Evolutionary conservation across 2,797 vertebrate species (phyloP).

Genomic region (Numenius phaeopus): DNA sequence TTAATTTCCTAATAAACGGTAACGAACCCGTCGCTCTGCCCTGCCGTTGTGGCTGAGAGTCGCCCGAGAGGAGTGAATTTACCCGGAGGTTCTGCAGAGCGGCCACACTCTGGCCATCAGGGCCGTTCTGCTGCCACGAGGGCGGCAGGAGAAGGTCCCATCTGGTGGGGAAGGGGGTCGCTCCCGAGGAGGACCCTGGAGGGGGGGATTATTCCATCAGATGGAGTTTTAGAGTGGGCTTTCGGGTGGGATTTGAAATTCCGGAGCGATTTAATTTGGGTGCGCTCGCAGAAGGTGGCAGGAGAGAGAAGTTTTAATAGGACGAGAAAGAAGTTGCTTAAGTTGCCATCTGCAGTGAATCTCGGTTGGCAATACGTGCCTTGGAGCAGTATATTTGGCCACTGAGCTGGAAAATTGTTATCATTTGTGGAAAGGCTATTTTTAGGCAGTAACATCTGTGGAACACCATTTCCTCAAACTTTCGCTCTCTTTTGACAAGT

Average conservation of each 20-base stretch:
- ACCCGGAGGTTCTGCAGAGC: too few species aligned
- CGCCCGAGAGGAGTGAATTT: too few species aligned
- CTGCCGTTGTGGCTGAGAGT: too few species aligned
- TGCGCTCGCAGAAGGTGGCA: background rate
- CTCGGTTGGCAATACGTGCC: conserved; percentile 30
- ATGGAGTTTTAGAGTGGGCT: background rate
- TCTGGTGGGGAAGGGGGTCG: background rate
- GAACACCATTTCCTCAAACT: conserved; percentile 67
- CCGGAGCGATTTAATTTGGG: background rate
- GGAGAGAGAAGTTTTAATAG: conserved; percentile 41
- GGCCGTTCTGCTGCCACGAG: background rate
- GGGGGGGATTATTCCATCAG: background rate
- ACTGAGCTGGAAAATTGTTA: conserved; percentile 74
- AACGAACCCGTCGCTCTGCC: too few species aligned
- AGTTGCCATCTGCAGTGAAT: conserved; percentile 37
- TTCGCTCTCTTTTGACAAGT: conserved; percentile 56
- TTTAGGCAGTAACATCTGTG: conserved; percentile 73
- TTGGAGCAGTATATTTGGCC: conserved; percentile 51
- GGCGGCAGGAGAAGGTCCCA: background rate
- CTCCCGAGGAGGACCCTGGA: background rate
- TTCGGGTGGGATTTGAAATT: background rate
- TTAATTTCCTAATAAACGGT: too few species aligned
- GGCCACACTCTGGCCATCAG: too few species aligned
- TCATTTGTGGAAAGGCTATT: conserved; percentile 63
- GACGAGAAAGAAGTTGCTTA: conserved; percentile 25